These are phyloP conservation scores for Proteles cristata DNA, from an alignment of 2,113 vertebrate genomes.

Conservation along the genomic window DNA sequence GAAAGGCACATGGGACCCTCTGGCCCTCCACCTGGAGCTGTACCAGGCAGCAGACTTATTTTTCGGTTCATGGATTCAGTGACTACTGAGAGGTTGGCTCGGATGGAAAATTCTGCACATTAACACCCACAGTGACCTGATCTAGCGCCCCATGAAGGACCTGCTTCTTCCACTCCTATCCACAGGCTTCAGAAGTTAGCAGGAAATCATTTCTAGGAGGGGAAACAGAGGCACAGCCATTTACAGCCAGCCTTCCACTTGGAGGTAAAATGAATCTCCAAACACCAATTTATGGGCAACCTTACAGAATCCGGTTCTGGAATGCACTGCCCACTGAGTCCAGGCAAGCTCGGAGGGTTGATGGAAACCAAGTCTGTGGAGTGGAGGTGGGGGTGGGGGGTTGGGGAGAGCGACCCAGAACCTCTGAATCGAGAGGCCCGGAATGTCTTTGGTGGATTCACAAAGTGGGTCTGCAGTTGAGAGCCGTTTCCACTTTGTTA, in stretches of 20 bases:
- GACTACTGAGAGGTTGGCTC: neutral
- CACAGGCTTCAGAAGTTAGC: neutral
- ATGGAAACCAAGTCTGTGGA: neutral
- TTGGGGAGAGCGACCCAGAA: rapidly evolving
- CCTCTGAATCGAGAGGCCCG: neutral
- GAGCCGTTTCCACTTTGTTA: neutral
- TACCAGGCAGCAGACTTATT: neutral
- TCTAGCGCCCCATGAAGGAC: rapidly evolving
- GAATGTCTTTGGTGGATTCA: neutral
- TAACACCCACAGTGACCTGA: neutral
- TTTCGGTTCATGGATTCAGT: neutral
- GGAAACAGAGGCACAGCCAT: neutral
- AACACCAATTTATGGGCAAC: neutral
- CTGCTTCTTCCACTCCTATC: neutral
- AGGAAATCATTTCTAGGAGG: neutral
- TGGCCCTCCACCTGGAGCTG: neutral
- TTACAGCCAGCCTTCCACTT: neutral
- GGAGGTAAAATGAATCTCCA: neutral
- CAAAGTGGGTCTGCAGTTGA: neutral
- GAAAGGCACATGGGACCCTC: neutral
- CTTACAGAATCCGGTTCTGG: neutral
- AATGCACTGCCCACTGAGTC: neutral
- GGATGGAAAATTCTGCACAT: neutral
- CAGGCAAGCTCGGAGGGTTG: neutral
- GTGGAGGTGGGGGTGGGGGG: rapidly evolving